Conservation (phyloP, 2,888 invertebrate species). For the Spicauda simplicius region DNA sequence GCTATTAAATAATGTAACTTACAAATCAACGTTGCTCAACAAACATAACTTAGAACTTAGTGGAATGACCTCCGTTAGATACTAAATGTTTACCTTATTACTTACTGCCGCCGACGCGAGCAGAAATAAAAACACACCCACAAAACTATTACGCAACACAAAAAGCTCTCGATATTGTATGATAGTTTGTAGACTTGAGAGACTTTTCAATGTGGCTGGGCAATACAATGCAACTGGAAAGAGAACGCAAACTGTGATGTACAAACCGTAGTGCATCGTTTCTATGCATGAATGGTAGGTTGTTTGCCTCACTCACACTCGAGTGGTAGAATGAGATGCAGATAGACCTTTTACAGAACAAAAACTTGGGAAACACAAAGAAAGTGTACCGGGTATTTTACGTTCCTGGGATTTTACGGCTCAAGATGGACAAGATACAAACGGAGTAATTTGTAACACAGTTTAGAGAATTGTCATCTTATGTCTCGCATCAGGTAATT, state of each 20-base stretch:
- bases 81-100: slow-evolving; percentile 78
- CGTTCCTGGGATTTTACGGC: slow-evolving; percentile 26
- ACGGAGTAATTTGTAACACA: slow-evolving; percentile 21
- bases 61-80: slow-evolving; percentile 62
- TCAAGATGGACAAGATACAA: slow-evolving; percentile 16
- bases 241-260: slow-evolving; percentile 54
- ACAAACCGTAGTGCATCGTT: slow-evolving; percentile 54
- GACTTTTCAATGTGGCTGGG: slow-evolving; percentile 59
- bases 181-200: slow-evolving; percentile 44
- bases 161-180: slow-evolving; percentile 51
- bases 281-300: slow-evolving; percentile 54
- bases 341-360: slow-evolving; percentile 28
- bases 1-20: background rate
- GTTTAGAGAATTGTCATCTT: slow-evolving; percentile 21
- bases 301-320: slow-evolving; percentile 48
- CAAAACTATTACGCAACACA: slow-evolving; percentile 53
- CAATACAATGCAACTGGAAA: slow-evolving; percentile 54
- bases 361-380: slow-evolving; percentile 38
- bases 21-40: background rate
- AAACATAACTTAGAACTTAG: slow-evolving; percentile 32
- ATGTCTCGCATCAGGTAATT: slow-evolving; percentile 6
- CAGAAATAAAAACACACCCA: slow-evolving; percentile 75
- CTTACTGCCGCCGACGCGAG: slow-evolving; percentile 72
- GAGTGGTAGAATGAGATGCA: slow-evolving; percentile 37
- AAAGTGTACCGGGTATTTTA: slow-evolving; percentile 42